phyloP scores from a whole-genome alignment of 37 sponge, comb jelly and placozoan genomes.

The Oscarella lobularis region DNA sequence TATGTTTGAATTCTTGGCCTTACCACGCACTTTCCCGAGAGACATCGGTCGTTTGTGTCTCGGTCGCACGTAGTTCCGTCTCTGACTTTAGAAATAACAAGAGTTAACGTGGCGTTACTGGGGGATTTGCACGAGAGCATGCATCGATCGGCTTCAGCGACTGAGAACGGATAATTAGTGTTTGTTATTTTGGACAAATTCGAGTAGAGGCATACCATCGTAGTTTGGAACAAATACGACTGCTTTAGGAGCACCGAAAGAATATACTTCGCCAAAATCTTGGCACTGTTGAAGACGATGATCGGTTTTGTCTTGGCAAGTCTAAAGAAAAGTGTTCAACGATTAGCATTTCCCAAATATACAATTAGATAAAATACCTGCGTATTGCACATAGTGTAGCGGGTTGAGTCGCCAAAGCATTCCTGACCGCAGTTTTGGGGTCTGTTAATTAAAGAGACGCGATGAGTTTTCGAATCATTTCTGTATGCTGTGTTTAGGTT shows the following conservation, averaged over 20 bases:
- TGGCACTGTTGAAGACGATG: background rate
- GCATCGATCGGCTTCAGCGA: background rate
- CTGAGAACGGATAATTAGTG: too few relatives aligned
- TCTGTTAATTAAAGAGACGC: background rate
- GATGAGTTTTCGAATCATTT: background rate
- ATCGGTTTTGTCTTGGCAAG: too few relatives aligned
- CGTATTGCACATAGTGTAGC: too few relatives aligned
- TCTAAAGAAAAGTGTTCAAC: too few relatives aligned
- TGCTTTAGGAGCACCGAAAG: background rate
- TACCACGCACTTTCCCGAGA: background rate
- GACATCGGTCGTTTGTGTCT: background rate
- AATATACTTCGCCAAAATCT: background rate
- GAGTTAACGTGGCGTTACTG: background rate
- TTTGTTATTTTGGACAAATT: background rate
- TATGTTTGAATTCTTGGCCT: too few relatives aligned
- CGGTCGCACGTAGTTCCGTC: background rate
- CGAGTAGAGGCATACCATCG: background rate
- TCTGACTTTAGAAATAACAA: background rate
- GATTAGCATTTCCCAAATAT: too few relatives aligned
- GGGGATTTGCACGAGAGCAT: background rate
- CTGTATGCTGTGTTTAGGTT: background rate
- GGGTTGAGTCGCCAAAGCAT: background rate
- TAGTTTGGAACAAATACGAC: background rate
- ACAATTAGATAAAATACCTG: too few relatives aligned
- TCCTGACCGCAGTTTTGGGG: background rate